Evolutionary conservation across 2,888 invertebrate species (phyloP).

Genomic region (Drosophila pullipes): DNA sequence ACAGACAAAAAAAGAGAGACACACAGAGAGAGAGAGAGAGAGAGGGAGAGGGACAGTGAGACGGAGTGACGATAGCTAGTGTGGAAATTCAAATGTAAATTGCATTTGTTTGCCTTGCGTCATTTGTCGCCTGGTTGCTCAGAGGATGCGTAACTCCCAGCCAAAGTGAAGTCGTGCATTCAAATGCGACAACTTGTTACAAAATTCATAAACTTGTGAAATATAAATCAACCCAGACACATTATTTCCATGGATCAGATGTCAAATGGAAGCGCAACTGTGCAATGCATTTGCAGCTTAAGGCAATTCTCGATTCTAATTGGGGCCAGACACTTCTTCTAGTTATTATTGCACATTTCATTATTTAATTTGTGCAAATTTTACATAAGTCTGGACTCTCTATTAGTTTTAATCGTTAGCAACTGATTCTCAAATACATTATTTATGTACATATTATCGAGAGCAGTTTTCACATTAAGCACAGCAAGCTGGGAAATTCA

Average conservation of each 20-base stretch:
- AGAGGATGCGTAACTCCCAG: slow-evolving; percentile 14
- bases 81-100: slow-evolving; percentile 43
- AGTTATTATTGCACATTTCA: background rate
- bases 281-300: background rate
- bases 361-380: background rate
- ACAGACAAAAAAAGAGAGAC: background rate
- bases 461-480: background rate
- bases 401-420: background rate
- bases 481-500: slow-evolving; percentile 4
- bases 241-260: slow-evolving; percentile 13
- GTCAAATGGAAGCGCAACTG: slow-evolving; percentile 2
- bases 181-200: slow-evolving; percentile 36
- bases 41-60: background rate
- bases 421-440: background rate
- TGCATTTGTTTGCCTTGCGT: slow-evolving; percentile 60
- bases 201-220: slow-evolving; percentile 62
- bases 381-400: no score
- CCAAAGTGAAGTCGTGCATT: slow-evolving; percentile 16
- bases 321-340: background rate
- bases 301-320: background rate
- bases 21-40: background rate
- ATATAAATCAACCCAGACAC: slow-evolving; percentile 46
- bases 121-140: slow-evolving; percentile 51
- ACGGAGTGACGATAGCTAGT: background rate
- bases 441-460: background rate